These are phyloP conservation scores for Crenuchus spilurus DNA, from an alignment of 2,797 vertebrate species.

Conservation along the genomic window DNA sequence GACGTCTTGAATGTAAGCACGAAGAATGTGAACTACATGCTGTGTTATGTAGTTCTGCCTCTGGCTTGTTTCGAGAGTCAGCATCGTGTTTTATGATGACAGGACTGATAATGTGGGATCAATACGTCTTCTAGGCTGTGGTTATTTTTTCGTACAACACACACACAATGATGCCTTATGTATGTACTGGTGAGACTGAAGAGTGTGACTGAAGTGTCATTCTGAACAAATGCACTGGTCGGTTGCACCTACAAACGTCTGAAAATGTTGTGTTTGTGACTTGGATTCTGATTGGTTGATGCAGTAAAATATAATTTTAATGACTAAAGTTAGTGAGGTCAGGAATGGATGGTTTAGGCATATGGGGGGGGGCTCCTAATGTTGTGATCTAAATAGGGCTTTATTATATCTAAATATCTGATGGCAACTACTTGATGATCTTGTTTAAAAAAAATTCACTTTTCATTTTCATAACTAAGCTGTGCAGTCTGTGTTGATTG, in stretches of 20 bases:
- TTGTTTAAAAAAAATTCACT: too few relatives aligned
- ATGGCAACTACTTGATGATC: too few relatives aligned
- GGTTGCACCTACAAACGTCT: background rate
- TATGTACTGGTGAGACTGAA: background rate
- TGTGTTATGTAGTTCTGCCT: slow-evolving; percentile 11
- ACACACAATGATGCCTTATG: background rate
- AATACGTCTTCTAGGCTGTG: slow-evolving; percentile 7
- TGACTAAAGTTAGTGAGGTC: too few relatives aligned
- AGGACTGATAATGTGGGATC: slow-evolving; percentile 13
- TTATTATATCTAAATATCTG: too few relatives aligned
- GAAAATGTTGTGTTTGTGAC: background rate
- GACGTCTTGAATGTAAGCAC: slow-evolving; percentile 15
- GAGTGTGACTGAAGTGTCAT: too few relatives aligned
- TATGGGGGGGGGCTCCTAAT: too few relatives aligned
- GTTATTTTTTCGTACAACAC: background rate
- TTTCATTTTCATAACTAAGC: too few relatives aligned
- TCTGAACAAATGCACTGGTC: background rate
- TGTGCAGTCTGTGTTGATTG: too few relatives aligned
- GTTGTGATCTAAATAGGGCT: too few relatives aligned
- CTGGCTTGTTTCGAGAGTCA: slow-evolving; percentile 22
- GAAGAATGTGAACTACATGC: background rate
- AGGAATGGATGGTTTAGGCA: too few relatives aligned
- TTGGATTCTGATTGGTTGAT: too few relatives aligned
- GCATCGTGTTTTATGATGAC: slow-evolving; percentile 37
- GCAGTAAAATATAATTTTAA: too few relatives aligned